phyloP scores from a whole-genome alignment of 1,140 invertebrate species.

The Nasonia vitripennis region DNA sequence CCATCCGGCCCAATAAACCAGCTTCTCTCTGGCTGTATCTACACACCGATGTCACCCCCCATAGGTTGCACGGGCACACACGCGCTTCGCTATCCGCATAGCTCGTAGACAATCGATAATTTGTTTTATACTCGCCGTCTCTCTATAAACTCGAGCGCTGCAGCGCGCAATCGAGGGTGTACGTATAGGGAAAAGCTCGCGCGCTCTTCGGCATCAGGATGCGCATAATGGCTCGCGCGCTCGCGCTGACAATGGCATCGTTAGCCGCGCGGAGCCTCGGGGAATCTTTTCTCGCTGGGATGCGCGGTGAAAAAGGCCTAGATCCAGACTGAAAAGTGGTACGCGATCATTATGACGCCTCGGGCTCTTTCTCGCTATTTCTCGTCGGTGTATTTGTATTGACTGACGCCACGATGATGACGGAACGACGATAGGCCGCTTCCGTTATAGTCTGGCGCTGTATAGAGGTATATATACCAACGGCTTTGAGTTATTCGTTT shows the following conservation, averaged over 20 bases:
- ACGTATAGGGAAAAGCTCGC: not conserved
- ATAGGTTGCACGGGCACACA: not conserved
- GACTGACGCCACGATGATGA: constrained; percentile 25
- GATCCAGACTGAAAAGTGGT: not conserved
- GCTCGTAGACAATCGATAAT: constrained; percentile 32
- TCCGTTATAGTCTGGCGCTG: not conserved
- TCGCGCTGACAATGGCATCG: constrained; percentile 71
- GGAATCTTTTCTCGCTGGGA: constrained; percentile 44
- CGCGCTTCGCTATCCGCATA: too few relatives aligned
- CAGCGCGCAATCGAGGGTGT: not conserved
- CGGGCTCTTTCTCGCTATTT: not conserved
- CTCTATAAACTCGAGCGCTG: not conserved
- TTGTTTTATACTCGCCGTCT: constrained; percentile 26
- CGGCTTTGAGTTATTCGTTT: not conserved
- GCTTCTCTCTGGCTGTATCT: not conserved
- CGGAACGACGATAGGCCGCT: constrained; percentile 5
- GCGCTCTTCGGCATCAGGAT: constrained; percentile 56
- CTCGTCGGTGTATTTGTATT: not conserved
- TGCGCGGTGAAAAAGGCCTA: not conserved
- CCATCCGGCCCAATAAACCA: not conserved
- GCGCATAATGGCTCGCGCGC: constrained; percentile 67
- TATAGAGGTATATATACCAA: not conserved
- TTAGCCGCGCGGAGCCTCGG: constrained; percentile 68
- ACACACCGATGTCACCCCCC: not conserved
- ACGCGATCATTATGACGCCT: not conserved